Evolutionary conservation across 2,888 invertebrate genomes (phyloP), one percentile per base, ranked within the genome.

Genomic region (Plebejus melissa): DNA sequence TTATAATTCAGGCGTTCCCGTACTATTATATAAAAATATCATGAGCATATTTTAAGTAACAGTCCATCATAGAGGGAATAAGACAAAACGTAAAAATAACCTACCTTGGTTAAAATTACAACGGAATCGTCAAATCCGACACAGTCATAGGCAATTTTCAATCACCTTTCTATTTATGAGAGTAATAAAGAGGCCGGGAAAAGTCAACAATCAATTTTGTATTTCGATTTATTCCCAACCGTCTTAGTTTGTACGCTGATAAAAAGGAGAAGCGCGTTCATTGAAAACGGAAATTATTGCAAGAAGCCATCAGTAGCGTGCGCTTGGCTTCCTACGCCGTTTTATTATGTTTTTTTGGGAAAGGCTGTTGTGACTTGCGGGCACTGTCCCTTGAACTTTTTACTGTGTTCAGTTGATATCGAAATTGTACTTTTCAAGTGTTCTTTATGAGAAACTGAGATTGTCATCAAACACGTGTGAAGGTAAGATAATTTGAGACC

Each of bases 131-230:
- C 82, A 83, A 86, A 88, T 89, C 88, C 16, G 65, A 5, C 32
- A 11, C 28, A 84, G 86, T 81, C 85, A 83, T 86, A 88, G 89
- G 88, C 90, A 92, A 91, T 92, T 90, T 91, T 88, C 93, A 93
- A 93, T 93, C 90, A 89, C 86, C 88, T 91, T 90, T 90, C 92
- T 88, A 93, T 93, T 93, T 93, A 90, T 91, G 90, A 89, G 92
- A 91, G 93, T 92, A 94, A 93, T 94, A 93, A 93, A 93, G 88
- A 90, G 88, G 83, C 90, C 89, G 91, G 92, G 89, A 88, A 91
- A 91, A 89, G 91, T 91, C 93, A 94, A 94, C 94, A 94, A 93
- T 93, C 94, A 93, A 93, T 93, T 94, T 94, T 91, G 92, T 93
- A 93, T 94, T 94, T 93, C 94, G 91, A 93, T 93, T 93, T 93